Evolutionary conservation across 2,797 vertebrate species (phyloP).

Genomic region (Sebastiscus albofasciatus): DNA sequence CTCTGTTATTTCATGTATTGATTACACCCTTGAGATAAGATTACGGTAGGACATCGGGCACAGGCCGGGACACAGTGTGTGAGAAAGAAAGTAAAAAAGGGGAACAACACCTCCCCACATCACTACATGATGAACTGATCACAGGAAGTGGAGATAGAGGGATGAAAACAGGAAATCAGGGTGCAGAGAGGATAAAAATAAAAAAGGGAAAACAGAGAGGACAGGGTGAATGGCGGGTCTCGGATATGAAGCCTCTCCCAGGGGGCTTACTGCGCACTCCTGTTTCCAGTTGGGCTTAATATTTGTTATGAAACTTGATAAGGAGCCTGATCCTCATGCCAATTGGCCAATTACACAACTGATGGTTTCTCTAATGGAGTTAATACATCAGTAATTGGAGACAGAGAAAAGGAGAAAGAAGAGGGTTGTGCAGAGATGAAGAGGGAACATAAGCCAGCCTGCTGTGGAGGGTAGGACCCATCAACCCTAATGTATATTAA

Average conservation of each 20-base stretch:
- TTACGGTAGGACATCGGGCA: constrained; percentile 7
- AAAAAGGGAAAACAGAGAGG: neutral
- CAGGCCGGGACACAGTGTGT: neutral
- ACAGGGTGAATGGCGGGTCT: neutral
- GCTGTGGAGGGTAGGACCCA: neutral
- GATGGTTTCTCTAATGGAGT: constrained; percentile 66
- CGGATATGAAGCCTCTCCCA: constrained; percentile 8
- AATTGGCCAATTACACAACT: constrained; percentile 60
- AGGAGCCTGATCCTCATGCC: constrained; percentile 51
- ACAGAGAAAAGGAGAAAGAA: constrained; percentile 28
- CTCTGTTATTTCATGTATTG: constrained; percentile 26
- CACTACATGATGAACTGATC: constrained; percentile 2
- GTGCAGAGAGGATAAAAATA: constrained; percentile 12
- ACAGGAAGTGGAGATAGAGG: constrained; percentile 15
- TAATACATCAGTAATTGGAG: constrained; percentile 64
- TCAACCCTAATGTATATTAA: constrained; percentile 7
- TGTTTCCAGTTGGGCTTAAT: constrained; percentile 50
- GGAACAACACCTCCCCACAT: neutral
- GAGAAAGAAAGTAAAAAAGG: neutral
- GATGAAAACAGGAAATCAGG: constrained; percentile 15
- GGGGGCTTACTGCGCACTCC: neutral
- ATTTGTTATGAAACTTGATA: constrained; percentile 65
- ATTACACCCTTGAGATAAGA: constrained; percentile 33
- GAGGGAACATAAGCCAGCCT: neutral
- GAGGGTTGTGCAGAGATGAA: neutral